Conservation (phyloP, 2,113 vertebrate genomes). For the Oryctolagus cuniculus region mOryCun1.1 NC_091435.1:154063501-154064000, state of each 20-base stretch:
- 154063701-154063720: background rate
- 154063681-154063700: background rate
- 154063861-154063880: background rate
- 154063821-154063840: background rate
- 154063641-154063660: background rate
- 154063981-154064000: background rate
- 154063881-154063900: background rate
- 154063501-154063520: background rate
- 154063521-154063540: background rate
- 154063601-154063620: background rate
- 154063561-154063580: background rate
- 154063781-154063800: background rate
- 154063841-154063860: background rate
- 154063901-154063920: background rate
- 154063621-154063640: background rate
- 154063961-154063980: background rate
- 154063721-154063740: accelerated
- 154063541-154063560: background rate
- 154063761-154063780: accelerated
- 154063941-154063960: background rate
- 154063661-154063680: background rate
- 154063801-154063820: background rate
- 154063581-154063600: background rate
- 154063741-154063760: accelerated
- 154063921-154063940: slow-evolving; percentile 9